A percentile compares a stretch with the other conserved stretches of the same genome.
phyloP scores from a whole-genome alignment of 2,888 invertebrate genomes.

The Digitonthophagus gazella region DNA sequence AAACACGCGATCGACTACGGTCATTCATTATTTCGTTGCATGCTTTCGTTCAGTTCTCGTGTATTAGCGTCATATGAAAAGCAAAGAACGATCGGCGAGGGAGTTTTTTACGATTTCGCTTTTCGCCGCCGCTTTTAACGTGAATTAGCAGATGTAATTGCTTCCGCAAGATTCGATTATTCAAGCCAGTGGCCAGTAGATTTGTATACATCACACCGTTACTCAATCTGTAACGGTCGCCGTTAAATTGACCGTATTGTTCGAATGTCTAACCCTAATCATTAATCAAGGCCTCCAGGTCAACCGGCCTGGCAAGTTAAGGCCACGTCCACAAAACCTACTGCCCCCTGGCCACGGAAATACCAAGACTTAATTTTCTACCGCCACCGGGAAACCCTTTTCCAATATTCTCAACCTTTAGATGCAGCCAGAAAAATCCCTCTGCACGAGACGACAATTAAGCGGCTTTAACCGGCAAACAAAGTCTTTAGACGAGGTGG shows the following conservation, averaged over 20 bases:
- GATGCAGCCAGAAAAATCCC: neutral
- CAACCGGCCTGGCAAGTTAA: neutral
- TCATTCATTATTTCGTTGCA: neutral
- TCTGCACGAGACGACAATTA: neutral
- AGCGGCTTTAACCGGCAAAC: neutral
- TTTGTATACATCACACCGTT: slow-evolving; percentile 25
- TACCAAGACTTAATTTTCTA: neutral
- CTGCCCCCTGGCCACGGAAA: neutral
- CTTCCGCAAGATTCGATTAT: slow-evolving; percentile 22
- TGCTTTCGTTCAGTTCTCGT: neutral
- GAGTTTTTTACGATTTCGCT: neutral
- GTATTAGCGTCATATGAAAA: neutral
- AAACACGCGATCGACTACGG: neutral
- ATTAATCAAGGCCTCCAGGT: slow-evolving; percentile 9
- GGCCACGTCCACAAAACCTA: neutral
- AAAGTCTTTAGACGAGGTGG: neutral
- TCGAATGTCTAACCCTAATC: slow-evolving; percentile 19
- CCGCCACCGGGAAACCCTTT: neutral
- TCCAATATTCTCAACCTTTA: neutral
- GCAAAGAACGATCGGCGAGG: too few relatives aligned
- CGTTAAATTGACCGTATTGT: slow-evolving; percentile 25
- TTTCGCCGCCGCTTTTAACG: neutral
- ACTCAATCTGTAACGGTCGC: slow-evolving; percentile 19
- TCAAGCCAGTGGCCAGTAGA: slow-evolving; percentile 23
- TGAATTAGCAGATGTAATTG: neutral